A percentile compares a stretch with the other conserved stretches of the same genome.
Evolutionary conservation across 2,797 vertebrate genomes (phyloP).

Genomic region (Gadopsis bispinosus): DNA sequence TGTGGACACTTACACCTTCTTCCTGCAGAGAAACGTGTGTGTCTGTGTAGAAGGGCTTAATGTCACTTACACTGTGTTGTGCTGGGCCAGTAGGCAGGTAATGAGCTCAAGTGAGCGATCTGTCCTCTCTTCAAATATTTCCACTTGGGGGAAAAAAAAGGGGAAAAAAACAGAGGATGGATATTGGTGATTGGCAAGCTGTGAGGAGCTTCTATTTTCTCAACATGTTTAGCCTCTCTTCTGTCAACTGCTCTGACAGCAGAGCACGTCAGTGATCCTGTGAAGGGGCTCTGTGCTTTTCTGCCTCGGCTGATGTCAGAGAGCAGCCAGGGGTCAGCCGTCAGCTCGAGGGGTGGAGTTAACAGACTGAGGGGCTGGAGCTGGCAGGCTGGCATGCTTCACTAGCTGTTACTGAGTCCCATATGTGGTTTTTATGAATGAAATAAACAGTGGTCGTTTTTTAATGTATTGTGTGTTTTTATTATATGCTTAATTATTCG

Average conservation of each 20-base stretch:
- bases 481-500: slow-evolving; percentile 16
- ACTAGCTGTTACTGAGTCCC: slow-evolving; percentile 1
- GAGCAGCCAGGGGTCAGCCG: slow-evolving; percentile 79
- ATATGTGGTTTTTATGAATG: slow-evolving; percentile 56
- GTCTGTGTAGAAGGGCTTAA: slow-evolving; percentile 58
- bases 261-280: slow-evolving; percentile 74
- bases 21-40: slow-evolving; percentile 32
- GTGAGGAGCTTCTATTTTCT: slow-evolving; percentile 76
- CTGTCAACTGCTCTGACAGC: slow-evolving; percentile 80
- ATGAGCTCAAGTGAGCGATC: slow-evolving; percentile 69
- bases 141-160: slow-evolving; percentile 37
- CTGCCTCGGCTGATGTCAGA: slow-evolving; percentile 74
- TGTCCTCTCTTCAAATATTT: slow-evolving; percentile 75
- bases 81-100: slow-evolving; percentile 60
- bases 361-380: slow-evolving; percentile 32
- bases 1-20: slow-evolving; percentile 37
- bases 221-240: slow-evolving; percentile 76
- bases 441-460: slow-evolving; percentile 28
- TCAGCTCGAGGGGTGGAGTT: slow-evolving; percentile 67
- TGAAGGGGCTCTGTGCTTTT: slow-evolving; percentile 63
- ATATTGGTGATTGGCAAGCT: slow-evolving; percentile 78
- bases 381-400: slow-evolving; percentile 25
- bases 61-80: slow-evolving; percentile 64
- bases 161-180: slow-evolving; percentile 33
- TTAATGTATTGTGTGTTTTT: no score